phyloP scores from a whole-genome alignment of 1,140 invertebrate genomes.

The Heliconius melpomene region DNA sequence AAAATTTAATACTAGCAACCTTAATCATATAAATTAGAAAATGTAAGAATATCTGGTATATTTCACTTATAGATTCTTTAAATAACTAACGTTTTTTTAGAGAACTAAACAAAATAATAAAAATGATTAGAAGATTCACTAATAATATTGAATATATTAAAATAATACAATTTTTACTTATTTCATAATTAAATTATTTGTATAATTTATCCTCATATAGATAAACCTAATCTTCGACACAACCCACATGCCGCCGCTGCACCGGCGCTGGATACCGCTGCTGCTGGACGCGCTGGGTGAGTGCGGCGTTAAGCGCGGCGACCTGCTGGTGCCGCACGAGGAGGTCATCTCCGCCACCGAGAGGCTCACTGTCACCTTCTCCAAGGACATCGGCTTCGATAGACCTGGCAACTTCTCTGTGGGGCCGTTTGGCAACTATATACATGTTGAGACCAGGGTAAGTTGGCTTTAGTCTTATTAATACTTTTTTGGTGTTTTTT shows the following conservation, averaged over 20 bases:
- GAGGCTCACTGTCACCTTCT: constrained; percentile 85
- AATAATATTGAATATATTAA: too few relatives aligned
- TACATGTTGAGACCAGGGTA: constrained; percentile 59
- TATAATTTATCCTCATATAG: constrained; percentile 37
- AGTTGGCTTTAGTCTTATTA: constrained; percentile 16
- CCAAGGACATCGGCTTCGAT: constrained; percentile 84
- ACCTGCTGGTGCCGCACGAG: constrained; percentile 85
- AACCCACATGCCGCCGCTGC: constrained; percentile 80
- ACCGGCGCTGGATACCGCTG: constrained; percentile 87
- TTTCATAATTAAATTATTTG: too few relatives aligned
- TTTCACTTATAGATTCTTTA: too few relatives aligned
- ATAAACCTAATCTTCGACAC: constrained; percentile 87
- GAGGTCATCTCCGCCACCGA: constrained; percentile 89
- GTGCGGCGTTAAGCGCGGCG: constrained; percentile 82
- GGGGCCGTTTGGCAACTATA: constrained; percentile 60
- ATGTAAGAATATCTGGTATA: too few relatives aligned
- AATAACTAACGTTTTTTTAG: too few relatives aligned
- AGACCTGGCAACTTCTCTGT: constrained; percentile 60
- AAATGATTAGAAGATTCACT: too few relatives aligned
- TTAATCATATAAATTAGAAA: too few relatives aligned
- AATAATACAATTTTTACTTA: too few relatives aligned
- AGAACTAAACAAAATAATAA: too few relatives aligned
- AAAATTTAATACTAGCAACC: too few relatives aligned
- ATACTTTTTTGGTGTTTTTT: not conserved
- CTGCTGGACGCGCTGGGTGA: constrained; percentile 87